Percentiles rank a stretch among this genome's conserved stretches.
These are phyloP conservation scores for Chloroclysta siterata DNA, from an alignment of 2,888 invertebrate genomes.

Conservation along the genomic window DNA sequence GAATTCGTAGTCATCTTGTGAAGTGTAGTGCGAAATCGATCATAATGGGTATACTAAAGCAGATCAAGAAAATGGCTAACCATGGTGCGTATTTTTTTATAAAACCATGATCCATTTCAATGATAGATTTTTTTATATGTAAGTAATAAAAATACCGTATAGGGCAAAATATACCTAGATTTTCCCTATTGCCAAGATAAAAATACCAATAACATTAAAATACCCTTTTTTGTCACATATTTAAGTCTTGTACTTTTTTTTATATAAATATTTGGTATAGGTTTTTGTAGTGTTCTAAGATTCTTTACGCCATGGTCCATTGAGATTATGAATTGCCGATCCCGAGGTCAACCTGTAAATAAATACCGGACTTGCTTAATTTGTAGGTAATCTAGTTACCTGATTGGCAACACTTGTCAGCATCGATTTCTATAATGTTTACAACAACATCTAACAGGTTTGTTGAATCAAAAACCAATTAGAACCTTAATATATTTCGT, in stretches of 20 bases:
- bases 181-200: no score
- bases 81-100: constrained; percentile 60
- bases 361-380: constrained; percentile 42
- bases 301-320: constrained; percentile 45
- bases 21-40: constrained; percentile 33
- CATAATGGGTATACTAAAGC: constrained; percentile 77
- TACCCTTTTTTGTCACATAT: no score
- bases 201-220: no score
- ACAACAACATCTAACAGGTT: constrained; percentile 3
- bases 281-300: constrained; percentile 29
- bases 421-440: constrained; percentile 12
- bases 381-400: constrained; percentile 47
- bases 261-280: background rate
- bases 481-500: background rate
- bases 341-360: constrained; percentile 45
- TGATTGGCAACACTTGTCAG: constrained; percentile 32
- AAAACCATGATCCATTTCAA: background rate
- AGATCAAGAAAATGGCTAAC: constrained; percentile 75
- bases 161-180: no score
- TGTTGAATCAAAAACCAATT: background rate
- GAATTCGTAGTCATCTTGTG: constrained; percentile 37
- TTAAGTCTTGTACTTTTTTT: background rate
- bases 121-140: no score
- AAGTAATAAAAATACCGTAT: no score
- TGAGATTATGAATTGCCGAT: constrained; percentile 54